Conservation (phyloP, 2,888 invertebrate species). For the Cotesia congregata region DNA sequence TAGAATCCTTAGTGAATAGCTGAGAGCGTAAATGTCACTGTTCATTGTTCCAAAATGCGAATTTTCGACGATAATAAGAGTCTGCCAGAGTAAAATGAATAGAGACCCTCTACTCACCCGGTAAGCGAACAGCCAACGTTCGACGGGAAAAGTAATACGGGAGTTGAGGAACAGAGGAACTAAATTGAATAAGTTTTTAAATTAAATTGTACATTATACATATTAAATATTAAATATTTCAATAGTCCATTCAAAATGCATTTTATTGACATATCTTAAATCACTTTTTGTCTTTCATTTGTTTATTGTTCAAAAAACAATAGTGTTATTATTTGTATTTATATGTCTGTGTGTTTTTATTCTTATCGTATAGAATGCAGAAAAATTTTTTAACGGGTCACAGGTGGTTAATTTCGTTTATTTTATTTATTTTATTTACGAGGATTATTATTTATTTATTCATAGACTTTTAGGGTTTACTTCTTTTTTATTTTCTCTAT, state of each 20-base stretch:
- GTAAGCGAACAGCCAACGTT: not conserved
- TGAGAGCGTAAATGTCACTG: not conserved
- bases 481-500: constrained; percentile 6
- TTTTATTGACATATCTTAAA: constrained; percentile 57
- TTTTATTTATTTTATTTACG: constrained; percentile 22
- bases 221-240: not conserved
- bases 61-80: not conserved
- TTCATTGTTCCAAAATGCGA: not conserved
- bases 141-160: not conserved
- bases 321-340: constrained; percentile 37
- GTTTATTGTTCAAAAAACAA: constrained; percentile 54
- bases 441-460: constrained; percentile 6
- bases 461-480: not conserved
- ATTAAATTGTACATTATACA: constrained; percentile 5
- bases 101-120: not conserved
- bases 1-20: not conserved
- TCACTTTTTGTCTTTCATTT: constrained; percentile 60
- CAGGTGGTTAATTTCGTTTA: constrained; percentile 23
- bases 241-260: constrained; percentile 53
- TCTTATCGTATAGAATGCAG: constrained; percentile 4
- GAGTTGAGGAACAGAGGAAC: not conserved
- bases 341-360: constrained; percentile 34
- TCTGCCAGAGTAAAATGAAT: not conserved
- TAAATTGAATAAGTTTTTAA: constrained; percentile 7
- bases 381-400: constrained; percentile 9